Evolutionary conservation across 2,113 vertebrate genomes (phyloP).

Genomic region (Embiotoca jacksoni): DNA sequence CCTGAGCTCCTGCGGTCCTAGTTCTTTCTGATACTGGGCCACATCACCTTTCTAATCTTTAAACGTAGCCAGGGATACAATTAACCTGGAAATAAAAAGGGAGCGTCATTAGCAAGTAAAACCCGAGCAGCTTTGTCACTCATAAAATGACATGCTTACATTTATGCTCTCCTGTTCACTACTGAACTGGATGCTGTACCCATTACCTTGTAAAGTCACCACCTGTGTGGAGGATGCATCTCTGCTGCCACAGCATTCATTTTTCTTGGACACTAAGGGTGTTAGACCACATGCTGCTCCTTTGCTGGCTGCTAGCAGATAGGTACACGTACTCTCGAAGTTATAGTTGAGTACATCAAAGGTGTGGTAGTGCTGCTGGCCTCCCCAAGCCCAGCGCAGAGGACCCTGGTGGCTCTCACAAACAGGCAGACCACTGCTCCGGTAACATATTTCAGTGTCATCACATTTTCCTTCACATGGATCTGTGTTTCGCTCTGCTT

Average conservation of each 20-base stretch:
- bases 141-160: conserved; percentile 49
- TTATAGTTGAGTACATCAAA: conserved; percentile 61
- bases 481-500: conserved; percentile 3
- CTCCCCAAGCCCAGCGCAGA: conserved; percentile 58
- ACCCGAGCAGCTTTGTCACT: neutral
- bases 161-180: conserved; percentile 39
- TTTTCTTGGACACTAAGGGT: conserved; percentile 85
- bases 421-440: conserved; percentile 1
- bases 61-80: conserved; percentile 53
- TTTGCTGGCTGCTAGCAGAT: conserved; percentile 55
- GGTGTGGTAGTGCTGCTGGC: conserved; percentile 61
- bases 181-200: conserved; percentile 59
- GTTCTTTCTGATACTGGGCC: too few species aligned
- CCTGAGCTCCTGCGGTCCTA: too few species aligned
- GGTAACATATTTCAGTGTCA: conserved; percentile 16
- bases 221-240: conserved; percentile 54
- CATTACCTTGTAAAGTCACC: conserved; percentile 67
- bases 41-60: too few species aligned
- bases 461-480: conserved; percentile 27
- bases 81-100: conserved; percentile 68
- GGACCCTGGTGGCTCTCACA: conserved; percentile 12
- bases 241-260: conserved; percentile 33
- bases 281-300: neutral
- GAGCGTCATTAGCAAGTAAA: neutral
- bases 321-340: conserved; percentile 71